Evolutionary conservation across 2,113 vertebrate genomes (phyloP).

Genomic region (Symphodus melops): DNA sequence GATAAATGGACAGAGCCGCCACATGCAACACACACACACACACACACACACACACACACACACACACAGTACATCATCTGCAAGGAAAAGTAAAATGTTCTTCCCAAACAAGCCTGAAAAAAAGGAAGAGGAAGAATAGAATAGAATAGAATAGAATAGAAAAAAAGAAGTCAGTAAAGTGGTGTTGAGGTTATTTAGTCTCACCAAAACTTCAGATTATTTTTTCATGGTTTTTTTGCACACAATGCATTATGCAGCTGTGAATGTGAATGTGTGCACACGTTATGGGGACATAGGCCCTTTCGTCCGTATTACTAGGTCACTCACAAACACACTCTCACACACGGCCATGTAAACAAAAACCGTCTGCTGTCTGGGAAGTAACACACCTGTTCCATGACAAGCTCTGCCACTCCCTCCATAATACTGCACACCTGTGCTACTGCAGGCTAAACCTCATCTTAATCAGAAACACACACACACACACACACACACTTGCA

Average conservation of each 20-base stretch:
- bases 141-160: neutral
- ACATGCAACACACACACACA: conserved; percentile 23
- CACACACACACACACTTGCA: conserved; percentile 45
- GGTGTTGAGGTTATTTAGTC: conserved; percentile 63
- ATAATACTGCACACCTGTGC: conserved; percentile 80
- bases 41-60: neutral
- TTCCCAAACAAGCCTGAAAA: conserved; percentile 42
- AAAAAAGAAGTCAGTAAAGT: conserved; percentile 27
- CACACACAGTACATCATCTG: conserved; percentile 13
- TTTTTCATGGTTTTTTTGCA: conserved; percentile 53
- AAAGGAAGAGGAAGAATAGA: conserved; percentile 17
- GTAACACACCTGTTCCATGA: conserved; percentile 80
- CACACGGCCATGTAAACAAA: conserved; percentile 60
- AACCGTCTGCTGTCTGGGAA: conserved; percentile 76
- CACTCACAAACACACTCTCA: conserved; percentile 34
- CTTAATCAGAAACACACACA: conserved; percentile 56
- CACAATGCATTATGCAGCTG: conserved; percentile 20
- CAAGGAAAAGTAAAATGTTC: conserved; percentile 15
- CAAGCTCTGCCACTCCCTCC: conserved; percentile 76
- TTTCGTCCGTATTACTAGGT: conserved; percentile 58
- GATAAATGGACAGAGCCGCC: conserved; percentile 56
- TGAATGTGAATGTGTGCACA: conserved; percentile 31
- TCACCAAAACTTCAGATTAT: conserved; percentile 55
- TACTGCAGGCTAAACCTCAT: conserved; percentile 74
- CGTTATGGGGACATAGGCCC: conserved; percentile 42